A percentile compares a stretch with the other conserved stretches of the same genome.
These are phyloP conservation scores for Oreochromis tanganicae DNA, from an alignment of 2,113 vertebrate genomes.

Conservation along the genomic window DNA sequence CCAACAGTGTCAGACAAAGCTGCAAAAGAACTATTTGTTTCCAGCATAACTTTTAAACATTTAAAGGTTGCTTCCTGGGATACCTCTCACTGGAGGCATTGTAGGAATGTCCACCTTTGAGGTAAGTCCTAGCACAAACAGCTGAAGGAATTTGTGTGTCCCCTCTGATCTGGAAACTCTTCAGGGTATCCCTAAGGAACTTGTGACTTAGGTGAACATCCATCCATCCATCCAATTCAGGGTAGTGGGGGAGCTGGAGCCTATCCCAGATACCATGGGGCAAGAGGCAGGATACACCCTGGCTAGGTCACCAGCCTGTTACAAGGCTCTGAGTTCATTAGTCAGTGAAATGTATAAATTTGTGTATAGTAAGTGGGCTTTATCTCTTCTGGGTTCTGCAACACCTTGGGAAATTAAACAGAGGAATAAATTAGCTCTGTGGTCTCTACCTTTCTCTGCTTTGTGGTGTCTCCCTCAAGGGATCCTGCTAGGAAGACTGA, in stretches of 20 bases:
- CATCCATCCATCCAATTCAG: background rate
- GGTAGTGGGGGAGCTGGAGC: background rate
- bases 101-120: background rate
- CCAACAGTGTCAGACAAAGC: background rate
- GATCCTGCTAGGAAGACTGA: background rate
- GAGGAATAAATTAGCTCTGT: conserved; percentile 7
- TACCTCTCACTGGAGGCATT: background rate
- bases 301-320: background rate
- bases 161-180: background rate
- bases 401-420: conserved; percentile 35
- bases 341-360: conserved; percentile 14
- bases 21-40: background rate
- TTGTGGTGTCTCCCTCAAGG: background rate
- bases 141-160: background rate
- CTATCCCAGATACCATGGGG: background rate
- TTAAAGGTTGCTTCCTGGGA: background rate
- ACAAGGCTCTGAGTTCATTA: conserved; percentile 5
- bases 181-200: background rate
- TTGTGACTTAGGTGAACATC: background rate
- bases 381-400: background rate
- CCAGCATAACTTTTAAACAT: background rate
- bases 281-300: background rate
- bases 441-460: background rate
- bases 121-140: background rate
- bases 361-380: conserved; percentile 1